Conservation (phyloP, 2,113 vertebrate species). For the Eubucco bourcierii region DNA sequence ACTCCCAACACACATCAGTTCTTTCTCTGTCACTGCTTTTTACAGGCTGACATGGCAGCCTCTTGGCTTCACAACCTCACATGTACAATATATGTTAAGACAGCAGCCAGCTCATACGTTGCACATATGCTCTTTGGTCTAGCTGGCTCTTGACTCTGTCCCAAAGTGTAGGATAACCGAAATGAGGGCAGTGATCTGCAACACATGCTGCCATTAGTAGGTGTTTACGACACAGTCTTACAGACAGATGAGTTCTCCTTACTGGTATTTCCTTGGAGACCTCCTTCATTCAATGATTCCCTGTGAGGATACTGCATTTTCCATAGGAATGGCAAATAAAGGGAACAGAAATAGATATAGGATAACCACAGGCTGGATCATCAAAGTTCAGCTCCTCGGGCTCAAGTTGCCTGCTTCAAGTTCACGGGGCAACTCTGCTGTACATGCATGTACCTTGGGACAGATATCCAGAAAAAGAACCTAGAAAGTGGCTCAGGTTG, state of each 20-base stretch:
- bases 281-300: background rate
- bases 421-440: background rate
- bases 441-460: background rate
- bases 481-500: background rate
- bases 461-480: background rate
- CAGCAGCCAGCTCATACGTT: background rate
- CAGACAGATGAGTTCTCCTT: background rate
- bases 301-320: background rate
- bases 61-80: background rate
- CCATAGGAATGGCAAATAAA: background rate
- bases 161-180: background rate
- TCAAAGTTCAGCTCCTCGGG: background rate
- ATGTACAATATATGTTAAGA: background rate
- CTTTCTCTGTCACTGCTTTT: background rate
- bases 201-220: background rate
- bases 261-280: slow-evolving; percentile 15
- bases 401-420: background rate
- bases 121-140: background rate
- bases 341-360: background rate
- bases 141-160: background rate
- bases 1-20: background rate
- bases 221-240: background rate
- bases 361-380: background rate
- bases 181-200: background rate
- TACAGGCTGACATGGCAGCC: background rate